phyloP scores from a whole-genome alignment of 2,888 invertebrate genomes.

The Drosophila paramelanica region DNA sequence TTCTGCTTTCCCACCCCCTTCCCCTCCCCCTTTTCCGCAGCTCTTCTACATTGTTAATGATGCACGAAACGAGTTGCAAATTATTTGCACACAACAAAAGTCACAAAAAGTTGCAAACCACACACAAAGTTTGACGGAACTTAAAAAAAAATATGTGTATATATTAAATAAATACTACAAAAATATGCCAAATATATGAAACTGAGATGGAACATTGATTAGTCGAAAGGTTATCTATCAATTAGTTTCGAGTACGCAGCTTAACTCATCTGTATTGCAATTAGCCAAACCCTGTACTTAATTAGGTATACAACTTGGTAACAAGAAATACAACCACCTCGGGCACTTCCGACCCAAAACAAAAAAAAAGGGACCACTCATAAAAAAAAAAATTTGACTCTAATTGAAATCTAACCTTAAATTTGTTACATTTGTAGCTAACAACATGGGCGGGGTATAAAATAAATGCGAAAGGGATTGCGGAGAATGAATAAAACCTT shows the following conservation, averaged over 20 bases:
- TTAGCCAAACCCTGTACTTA: slow-evolving; percentile 18
- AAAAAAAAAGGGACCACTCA: slow-evolving; percentile 41
- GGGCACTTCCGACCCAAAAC: slow-evolving; percentile 51
- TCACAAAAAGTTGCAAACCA: slow-evolving; percentile 63
- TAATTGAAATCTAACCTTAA: slow-evolving; percentile 57
- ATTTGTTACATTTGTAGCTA: slow-evolving; percentile 17
- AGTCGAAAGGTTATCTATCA: slow-evolving; percentile 16
- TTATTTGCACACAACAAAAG: slow-evolving; percentile 78
- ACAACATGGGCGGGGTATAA: slow-evolving; percentile 9
- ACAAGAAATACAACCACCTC: slow-evolving; percentile 27
- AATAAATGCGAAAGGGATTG: background rate
- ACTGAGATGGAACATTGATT: slow-evolving; percentile 1
- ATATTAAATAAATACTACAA: background rate
- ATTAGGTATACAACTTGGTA: slow-evolving; percentile 34
- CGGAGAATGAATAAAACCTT: background rate
- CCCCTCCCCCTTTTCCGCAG: slow-evolving; percentile 15
- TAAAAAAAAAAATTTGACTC: slow-evolving; percentile 15
- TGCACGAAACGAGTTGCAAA: slow-evolving; percentile 77
- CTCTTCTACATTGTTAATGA: slow-evolving; percentile 80
- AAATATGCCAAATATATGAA: background rate
- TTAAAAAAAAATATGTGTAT: slow-evolving; percentile 10
- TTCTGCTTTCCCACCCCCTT: slow-evolving; percentile 55
- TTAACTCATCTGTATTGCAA: slow-evolving; percentile 15
- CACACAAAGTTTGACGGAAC: slow-evolving; percentile 31
- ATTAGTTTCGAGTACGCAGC: background rate